Evolutionary conservation across 2,113 vertebrate genomes (phyloP).

Genomic region (Ginglymostoma cirratum): DNA sequence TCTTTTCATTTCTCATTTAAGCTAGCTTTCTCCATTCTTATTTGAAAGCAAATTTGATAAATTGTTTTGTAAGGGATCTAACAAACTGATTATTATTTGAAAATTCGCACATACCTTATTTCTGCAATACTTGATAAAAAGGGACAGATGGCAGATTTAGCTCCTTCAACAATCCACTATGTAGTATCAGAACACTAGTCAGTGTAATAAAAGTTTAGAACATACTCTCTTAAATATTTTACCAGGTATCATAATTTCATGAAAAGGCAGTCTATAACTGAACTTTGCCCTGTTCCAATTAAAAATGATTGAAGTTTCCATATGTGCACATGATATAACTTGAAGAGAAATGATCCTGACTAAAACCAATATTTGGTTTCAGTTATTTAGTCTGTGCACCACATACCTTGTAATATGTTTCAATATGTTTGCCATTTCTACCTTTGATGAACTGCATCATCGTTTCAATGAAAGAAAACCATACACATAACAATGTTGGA

Average conservation of each 20-base stretch:
- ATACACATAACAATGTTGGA: not conserved
- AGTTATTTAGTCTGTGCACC: not conserved
- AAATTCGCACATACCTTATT: not conserved
- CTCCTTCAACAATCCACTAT: not conserved
- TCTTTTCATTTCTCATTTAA: not conserved
- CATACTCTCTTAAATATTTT: not conserved
- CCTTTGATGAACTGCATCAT: not conserved
- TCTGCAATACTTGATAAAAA: not conserved
- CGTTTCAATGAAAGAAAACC: not conserved
- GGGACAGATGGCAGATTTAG: not conserved
- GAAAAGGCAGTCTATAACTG: not conserved
- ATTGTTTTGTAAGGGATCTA: not conserved
- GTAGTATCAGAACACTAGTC: not conserved
- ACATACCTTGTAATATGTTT: not conserved
- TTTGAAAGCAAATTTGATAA: conserved; percentile 3
- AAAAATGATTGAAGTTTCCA: not conserved
- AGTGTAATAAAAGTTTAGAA: not conserved
- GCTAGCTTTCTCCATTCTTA: not conserved
- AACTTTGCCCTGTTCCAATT: not conserved
- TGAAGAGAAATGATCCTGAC: not conserved
- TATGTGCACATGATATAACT: not conserved
- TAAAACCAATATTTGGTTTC: not conserved
- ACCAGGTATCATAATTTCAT: not conserved
- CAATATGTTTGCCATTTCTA: not conserved
- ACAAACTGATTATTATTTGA: not conserved